phyloP scores from a whole-genome alignment of 2,888 invertebrate genomes.

The Diploptera punctata region DNA sequence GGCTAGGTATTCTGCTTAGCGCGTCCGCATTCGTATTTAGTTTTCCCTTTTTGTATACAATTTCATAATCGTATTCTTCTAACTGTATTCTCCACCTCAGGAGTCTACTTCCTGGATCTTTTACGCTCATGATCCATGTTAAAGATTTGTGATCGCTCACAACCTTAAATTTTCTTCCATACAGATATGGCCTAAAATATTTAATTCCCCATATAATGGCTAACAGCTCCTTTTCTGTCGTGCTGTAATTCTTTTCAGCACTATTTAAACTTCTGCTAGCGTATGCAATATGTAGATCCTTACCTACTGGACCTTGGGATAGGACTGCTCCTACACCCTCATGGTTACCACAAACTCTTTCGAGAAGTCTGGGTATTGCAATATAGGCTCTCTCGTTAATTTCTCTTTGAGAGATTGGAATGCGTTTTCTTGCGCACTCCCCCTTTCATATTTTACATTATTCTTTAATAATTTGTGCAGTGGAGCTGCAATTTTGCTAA shows the following conservation, averaged over 20 bases:
- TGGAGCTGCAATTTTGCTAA: slow-evolving; percentile 31
- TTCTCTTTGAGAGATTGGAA: slow-evolving; percentile 19
- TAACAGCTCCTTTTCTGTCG: slow-evolving; percentile 50
- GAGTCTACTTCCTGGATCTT: slow-evolving; percentile 46
- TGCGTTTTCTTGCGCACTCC: too few species aligned
- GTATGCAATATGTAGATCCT: slow-evolving; percentile 8
- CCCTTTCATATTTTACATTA: slow-evolving; percentile 23
- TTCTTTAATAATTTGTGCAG: slow-evolving; percentile 35
- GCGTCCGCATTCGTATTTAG: slow-evolving; percentile 28
- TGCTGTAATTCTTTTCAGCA: too few species aligned
- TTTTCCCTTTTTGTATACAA: slow-evolving; percentile 46
- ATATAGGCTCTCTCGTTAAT: too few species aligned
- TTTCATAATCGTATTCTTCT: slow-evolving; percentile 47
- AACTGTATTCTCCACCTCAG: slow-evolving; percentile 48
- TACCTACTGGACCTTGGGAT: slow-evolving; percentile 34
- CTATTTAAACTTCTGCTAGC: too few species aligned
- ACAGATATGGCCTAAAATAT: slow-evolving; percentile 52
- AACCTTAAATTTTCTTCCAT: slow-evolving; percentile 50
- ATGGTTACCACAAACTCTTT: too few species aligned
- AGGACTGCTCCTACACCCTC: slow-evolving; percentile 40
- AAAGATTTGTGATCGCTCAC: slow-evolving; percentile 51
- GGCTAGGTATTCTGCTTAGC: too few species aligned
- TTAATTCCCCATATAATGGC: slow-evolving; percentile 51
- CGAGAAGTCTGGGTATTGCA: slow-evolving; percentile 41
- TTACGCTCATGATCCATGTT: slow-evolving; percentile 44